phyloP scores from a whole-genome alignment of 1,140 invertebrate genomes.

The Araneus ventricosus region DNA sequence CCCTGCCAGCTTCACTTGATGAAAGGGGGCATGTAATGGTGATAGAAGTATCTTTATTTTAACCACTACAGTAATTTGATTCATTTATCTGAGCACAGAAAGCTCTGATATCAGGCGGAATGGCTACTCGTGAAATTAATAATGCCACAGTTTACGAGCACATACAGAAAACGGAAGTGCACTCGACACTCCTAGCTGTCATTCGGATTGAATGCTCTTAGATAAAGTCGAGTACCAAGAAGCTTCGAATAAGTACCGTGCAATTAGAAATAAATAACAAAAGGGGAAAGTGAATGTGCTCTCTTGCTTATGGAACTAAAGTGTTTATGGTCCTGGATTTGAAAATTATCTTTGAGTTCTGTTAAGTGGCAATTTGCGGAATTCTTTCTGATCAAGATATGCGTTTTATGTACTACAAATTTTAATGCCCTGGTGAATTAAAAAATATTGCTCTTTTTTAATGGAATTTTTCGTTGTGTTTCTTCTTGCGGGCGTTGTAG shows the following conservation, averaged over 20 bases:
- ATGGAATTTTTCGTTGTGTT: too few relatives aligned
- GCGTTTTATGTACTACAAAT: too few relatives aligned
- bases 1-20: neutral
- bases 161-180: neutral
- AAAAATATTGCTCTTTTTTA: too few relatives aligned
- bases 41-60: slow-evolving; percentile 43
- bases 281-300: neutral
- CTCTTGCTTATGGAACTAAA: too few relatives aligned
- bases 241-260: neutral
- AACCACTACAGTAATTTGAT: slow-evolving; percentile 43
- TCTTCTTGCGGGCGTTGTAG: too few relatives aligned
- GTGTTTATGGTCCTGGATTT: too few relatives aligned
- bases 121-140: slow-evolving; percentile 22
- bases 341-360: too few relatives aligned
- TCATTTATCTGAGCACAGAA: slow-evolving; percentile 32
- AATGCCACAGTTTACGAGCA: slow-evolving; percentile 2
- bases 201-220: neutral
- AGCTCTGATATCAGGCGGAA: neutral
- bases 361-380: too few relatives aligned
- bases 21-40: slow-evolving; percentile 27
- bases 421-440: too few relatives aligned
- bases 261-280: neutral
- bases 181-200: neutral
- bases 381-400: too few relatives aligned
- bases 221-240: neutral